Conservation (phyloP, 1,140 invertebrate genomes). For the Lithobius niger region DNA sequence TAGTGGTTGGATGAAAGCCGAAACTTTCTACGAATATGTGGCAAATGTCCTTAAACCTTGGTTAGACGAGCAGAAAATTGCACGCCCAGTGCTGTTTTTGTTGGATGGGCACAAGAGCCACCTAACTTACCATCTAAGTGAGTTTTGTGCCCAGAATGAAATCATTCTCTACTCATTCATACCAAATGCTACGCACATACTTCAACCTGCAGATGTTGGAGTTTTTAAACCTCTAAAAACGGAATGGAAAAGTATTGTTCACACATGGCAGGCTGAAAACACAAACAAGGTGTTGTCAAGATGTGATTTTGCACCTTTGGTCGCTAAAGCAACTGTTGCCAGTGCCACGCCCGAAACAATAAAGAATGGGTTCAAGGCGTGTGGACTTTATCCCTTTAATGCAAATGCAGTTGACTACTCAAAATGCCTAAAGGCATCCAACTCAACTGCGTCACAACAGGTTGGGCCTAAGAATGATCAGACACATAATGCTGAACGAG, state of each 20-base stretch:
- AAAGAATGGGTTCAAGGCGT: not conserved
- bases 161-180: slow-evolving; percentile 8
- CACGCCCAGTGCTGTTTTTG: not conserved
- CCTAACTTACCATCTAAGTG: not conserved
- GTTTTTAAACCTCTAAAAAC: slow-evolving; percentile 12
- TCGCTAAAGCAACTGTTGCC: not conserved
- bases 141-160: slow-evolving; percentile 6
- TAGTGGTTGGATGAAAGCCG: not conserved
- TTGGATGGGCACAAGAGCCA: slow-evolving; percentile 7
- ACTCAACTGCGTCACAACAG: not conserved
- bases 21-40: slow-evolving; percentile 7
- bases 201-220: slow-evolving; percentile 13
- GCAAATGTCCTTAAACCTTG: slow-evolving; percentile 3
- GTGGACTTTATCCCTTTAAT: slow-evolving; percentile 8
- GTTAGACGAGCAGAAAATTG: not conserved
- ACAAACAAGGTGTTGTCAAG: not conserved
- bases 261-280: not conserved
- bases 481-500: not conserved
- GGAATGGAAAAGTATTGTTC: slow-evolving; percentile 4
- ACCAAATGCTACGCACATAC: slow-evolving; percentile 14
- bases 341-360: not conserved
- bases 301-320: not conserved
- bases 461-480: not conserved
- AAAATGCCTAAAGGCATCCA: not conserved
- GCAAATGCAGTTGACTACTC: slow-evolving; percentile 4